Evolutionary conservation across 2,888 invertebrate genomes (phyloP).

Genomic region (Tolmerus cingulatus): DNA sequence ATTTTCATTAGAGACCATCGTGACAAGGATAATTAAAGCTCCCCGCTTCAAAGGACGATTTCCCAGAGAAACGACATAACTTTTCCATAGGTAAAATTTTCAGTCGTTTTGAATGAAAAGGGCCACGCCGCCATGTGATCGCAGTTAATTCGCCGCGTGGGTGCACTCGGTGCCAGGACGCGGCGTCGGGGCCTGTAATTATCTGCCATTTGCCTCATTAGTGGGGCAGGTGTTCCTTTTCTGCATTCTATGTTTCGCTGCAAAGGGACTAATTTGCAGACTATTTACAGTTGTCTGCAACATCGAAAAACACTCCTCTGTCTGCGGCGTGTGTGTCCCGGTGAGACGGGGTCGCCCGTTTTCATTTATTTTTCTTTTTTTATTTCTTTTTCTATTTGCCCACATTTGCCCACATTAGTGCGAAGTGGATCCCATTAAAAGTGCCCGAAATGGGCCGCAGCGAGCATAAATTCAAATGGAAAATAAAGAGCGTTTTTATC

Average conservation of each 20-base stretch:
- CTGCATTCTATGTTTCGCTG: not conserved
- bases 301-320: slow-evolving; percentile 28
- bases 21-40: not conserved
- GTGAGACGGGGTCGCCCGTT: not conserved
- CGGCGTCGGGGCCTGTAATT: not conserved
- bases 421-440: slow-evolving; percentile 39
- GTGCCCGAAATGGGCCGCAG: slow-evolving; percentile 36
- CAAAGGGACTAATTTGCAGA: slow-evolving; percentile 35
- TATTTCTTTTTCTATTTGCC: not conserved
- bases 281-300: slow-evolving; percentile 30
- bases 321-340: not conserved
- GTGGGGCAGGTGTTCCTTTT: not conserved
- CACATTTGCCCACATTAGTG: slow-evolving; percentile 28
- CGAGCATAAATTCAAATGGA: slow-evolving; percentile 33
- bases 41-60: not conserved
- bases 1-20: not conserved
- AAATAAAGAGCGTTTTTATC: slow-evolving; percentile 15
- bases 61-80: not conserved
- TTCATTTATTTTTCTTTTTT: not conserved
- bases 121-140: not conserved
- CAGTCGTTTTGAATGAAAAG: not conserved
- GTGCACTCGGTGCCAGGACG: not conserved
- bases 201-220: slow-evolving; percentile 27
- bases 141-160: not conserved
- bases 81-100: not conserved